These are phyloP conservation scores for Cephus runcator DNA, from an alignment of 2,888 invertebrate genomes.

Conservation along the genomic window DNA sequence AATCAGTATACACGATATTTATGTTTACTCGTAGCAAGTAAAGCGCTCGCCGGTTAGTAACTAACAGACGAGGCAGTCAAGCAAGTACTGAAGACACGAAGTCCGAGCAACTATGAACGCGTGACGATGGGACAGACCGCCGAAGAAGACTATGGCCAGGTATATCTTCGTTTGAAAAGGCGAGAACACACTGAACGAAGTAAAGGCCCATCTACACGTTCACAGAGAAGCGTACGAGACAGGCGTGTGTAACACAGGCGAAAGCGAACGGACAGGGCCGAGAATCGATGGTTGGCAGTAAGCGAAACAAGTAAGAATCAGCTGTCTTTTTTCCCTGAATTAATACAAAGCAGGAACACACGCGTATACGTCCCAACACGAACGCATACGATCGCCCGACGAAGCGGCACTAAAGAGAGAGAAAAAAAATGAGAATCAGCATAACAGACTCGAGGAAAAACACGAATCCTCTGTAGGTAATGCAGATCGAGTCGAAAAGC, in stretches of 20 bases:
- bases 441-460: constrained; percentile 1
- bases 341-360: neutral
- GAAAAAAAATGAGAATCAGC: constrained; percentile 34
- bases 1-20: neutral
- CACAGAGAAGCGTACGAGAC: neutral
- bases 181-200: neutral
- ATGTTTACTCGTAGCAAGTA: neutral
- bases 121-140: neutral
- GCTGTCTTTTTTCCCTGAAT: neutral
- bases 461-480: neutral
- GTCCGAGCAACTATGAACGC: neutral
- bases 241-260: neutral
- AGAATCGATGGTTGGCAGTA: neutral
- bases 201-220: neutral
- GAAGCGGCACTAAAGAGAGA: constrained; percentile 8
- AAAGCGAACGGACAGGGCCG: constrained; percentile 6
- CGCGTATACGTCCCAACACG: neutral
- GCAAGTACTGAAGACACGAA: neutral
- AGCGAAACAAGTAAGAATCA: neutral
- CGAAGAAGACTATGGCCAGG: neutral
- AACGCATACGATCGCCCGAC: neutral
- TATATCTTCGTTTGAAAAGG: neutral
- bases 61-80: neutral
- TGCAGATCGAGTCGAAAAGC: neutral
- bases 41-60: neutral